Conservation (phyloP, 2,113 vertebrate species). For the Xenotilapia flavipinnis region DNA sequence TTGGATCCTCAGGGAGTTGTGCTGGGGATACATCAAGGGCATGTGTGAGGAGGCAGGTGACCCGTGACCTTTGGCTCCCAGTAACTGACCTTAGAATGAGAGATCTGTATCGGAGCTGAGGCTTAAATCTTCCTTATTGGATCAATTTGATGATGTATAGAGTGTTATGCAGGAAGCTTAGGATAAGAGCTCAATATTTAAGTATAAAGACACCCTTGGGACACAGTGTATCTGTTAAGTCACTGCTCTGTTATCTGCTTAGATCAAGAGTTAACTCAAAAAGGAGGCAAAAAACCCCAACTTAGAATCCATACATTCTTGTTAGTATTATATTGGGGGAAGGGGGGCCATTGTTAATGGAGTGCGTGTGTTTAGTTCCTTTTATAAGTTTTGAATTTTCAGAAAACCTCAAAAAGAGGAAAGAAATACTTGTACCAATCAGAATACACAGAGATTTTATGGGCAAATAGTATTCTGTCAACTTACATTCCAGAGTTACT, state of each 20-base stretch:
- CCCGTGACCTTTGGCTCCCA: conserved; percentile 40
- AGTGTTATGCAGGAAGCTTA: conserved; percentile 23
- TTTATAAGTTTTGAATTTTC: neutral
- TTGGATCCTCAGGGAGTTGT: neutral
- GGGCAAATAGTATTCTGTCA: neutral
- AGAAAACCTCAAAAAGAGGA: neutral
- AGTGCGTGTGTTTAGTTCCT: neutral
- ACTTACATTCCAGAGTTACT: neutral
- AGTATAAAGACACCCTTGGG: conserved; percentile 40
- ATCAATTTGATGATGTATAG: conserved; percentile 67
- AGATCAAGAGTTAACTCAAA: neutral
- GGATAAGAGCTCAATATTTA: conserved; percentile 55
- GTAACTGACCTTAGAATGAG: conserved; percentile 49
- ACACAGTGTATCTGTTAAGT: neutral
- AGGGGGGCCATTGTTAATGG: neutral
- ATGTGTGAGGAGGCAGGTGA: conserved; percentile 56
- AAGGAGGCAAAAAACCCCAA: neutral
- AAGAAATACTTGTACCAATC: neutral
- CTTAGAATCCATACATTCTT: neutral
- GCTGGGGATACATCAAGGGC: conserved; percentile 55
- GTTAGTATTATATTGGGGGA: neutral
- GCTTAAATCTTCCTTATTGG: conserved; percentile 43
- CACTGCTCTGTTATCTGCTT: conserved; percentile 8
- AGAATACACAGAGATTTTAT: neutral
- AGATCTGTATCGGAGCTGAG: conserved; percentile 39